Percentiles rank a stretch among this genome's conserved stretches.
Conservation (phyloP, 2,888 invertebrate genomes). For the Pollenia griseotomentosa region DNA sequence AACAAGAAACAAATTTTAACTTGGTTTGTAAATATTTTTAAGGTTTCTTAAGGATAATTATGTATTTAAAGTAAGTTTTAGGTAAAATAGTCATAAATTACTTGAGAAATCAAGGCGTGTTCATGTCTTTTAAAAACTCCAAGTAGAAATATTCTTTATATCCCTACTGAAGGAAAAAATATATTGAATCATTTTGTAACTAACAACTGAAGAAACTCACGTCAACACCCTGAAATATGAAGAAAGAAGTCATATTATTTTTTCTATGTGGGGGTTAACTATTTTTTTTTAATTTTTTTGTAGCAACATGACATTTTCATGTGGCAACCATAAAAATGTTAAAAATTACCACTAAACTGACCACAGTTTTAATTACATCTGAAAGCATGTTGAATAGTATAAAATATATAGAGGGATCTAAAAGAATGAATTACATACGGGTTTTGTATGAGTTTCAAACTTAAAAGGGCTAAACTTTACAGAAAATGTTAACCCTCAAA, state of each 20-base stretch:
- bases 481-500: too few relatives aligned
- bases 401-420: background rate
- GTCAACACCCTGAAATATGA: constrained; percentile 56
- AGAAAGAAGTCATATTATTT: constrained; percentile 20
- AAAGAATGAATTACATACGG: constrained; percentile 20
- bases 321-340: constrained; percentile 67
- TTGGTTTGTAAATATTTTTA: constrained; percentile 59
- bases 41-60: constrained; percentile 62
- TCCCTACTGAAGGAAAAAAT: background rate
- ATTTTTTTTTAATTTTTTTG: background rate
- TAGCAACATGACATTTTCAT: constrained; percentile 45
- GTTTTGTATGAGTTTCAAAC: background rate
- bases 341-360: constrained; percentile 65
- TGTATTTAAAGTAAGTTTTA: constrained; percentile 28
- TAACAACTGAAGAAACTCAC: constrained; percentile 31
- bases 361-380: constrained; percentile 58
- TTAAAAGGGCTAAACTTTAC: too few relatives aligned
- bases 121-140: constrained; percentile 54
- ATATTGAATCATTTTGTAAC: constrained; percentile 45
- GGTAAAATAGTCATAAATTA: constrained; percentile 63
- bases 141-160: constrained; percentile 42
- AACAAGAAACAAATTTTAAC: background rate
- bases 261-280: constrained; percentile 26
- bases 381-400: constrained; percentile 40
- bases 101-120: constrained; percentile 66